Evolutionary conservation across 2,888 invertebrate species (phyloP), one percentile per base, ranked within the genome.

Genomic region (Helobdella robusta): DNA sequence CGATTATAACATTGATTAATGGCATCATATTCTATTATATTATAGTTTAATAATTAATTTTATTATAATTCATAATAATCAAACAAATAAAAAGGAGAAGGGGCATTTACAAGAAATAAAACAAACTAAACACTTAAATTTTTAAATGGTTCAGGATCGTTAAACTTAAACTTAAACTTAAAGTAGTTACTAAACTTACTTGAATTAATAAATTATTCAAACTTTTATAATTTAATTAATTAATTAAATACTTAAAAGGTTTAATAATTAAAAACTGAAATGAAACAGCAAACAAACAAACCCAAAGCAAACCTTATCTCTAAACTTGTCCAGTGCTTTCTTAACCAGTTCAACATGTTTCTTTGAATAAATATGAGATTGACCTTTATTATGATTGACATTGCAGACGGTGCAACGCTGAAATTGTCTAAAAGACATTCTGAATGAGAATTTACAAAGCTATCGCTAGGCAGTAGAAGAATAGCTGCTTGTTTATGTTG

Each of bases 341-440:
- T 25, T 56, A 1, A 56, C 25, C 32, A 56, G 25, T 30, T 56
- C 32, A n/a, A n/a, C n/a, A n/a, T 56, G 56, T 8, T 25, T 56
- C 5, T 28, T 15, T 11, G 56, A 56, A 30, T 56, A 56, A 11
- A 56, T 32, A 28, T 56, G 56, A 1, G 28, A 30, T 1, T 18
- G n/a, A 28, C 56, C 56, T 28, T 56, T n/a, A 5, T 56, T 56
- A 32, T 56, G 56, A 18, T 32, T 56, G 56, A 56, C 32, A 32
- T 28, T n/a, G 32, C 56, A 56, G 32, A 56, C n/a, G n/a, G 28
- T 2, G 28, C 56, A 56, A 28, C 28, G 56, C 5, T 56, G 30
- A 28, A 3, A 56, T 15, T 56, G 56, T 30, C 28, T 6, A 11
- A 56, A 56, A 28, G 56, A 56, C 56, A 56, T 56, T 28, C 23